A percentile compares a stretch with the other conserved stretches of the same genome.
These are phyloP conservation scores for Rhadinocentrus ornatus DNA, from an alignment of 2,797 vertebrate species.

Conservation along the genomic window DNA sequence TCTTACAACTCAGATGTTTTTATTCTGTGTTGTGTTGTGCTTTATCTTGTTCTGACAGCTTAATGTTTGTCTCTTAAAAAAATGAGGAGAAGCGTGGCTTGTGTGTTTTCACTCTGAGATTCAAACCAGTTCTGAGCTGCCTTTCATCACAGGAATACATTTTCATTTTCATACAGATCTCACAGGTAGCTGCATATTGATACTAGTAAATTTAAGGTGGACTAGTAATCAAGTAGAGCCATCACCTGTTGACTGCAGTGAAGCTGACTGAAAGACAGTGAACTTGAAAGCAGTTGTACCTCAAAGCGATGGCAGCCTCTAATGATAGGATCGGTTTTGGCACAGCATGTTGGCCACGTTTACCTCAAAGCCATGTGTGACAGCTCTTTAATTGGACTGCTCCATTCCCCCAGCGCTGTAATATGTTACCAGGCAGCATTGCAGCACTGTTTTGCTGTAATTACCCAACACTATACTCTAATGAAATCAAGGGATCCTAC, in stretches of 20 bases:
- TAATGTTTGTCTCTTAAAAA: slow-evolving; percentile 9
- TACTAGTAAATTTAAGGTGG: slow-evolving; percentile 50
- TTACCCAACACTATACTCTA: slow-evolving; percentile 65
- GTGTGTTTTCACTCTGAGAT: slow-evolving; percentile 41
- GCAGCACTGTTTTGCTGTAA: slow-evolving; percentile 65
- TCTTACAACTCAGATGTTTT: not conserved
- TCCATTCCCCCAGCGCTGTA: slow-evolving; percentile 54
- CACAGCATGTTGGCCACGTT: slow-evolving; percentile 65
- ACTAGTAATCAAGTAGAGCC: slow-evolving; percentile 70
- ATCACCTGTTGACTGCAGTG: slow-evolving; percentile 77
- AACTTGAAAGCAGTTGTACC: slow-evolving; percentile 74
- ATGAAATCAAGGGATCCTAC: slow-evolving; percentile 61
- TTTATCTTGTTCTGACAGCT: not conserved
- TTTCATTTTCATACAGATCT: slow-evolving; percentile 46
- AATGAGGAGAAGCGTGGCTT: slow-evolving; percentile 21
- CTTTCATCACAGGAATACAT: slow-evolving; percentile 50
- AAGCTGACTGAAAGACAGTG: slow-evolving; percentile 52
- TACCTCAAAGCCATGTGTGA: slow-evolving; percentile 73
- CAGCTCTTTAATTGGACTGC: slow-evolving; percentile 79
- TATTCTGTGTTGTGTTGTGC: not conserved
- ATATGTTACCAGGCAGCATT: slow-evolving; percentile 62
- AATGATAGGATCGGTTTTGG: slow-evolving; percentile 76
- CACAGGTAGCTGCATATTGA: slow-evolving; percentile 58
- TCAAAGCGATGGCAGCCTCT: slow-evolving; percentile 76
- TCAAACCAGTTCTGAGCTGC: slow-evolving; percentile 39